A percentile compares a stretch with the other conserved stretches of the same genome.
Evolutionary conservation across 2,113 vertebrate species (phyloP).

Genomic region (Rhodinocichla rosea): DNA sequence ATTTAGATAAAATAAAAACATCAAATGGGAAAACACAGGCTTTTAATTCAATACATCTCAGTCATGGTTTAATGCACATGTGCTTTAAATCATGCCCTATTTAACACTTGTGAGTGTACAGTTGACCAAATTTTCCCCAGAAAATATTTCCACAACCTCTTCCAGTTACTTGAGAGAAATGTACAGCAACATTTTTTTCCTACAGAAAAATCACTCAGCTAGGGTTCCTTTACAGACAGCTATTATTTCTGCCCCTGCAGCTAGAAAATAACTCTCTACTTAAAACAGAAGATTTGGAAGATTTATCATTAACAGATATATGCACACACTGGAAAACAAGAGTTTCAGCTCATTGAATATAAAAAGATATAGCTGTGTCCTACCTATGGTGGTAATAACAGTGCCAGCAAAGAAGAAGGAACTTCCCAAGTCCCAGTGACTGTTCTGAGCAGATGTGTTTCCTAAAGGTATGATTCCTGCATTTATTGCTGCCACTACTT

Average conservation of each 20-base stretch:
- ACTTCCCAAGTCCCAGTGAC: conserved; percentile 98
- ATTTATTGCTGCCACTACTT: conserved; percentile 94
- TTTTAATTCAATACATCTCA: not conserved
- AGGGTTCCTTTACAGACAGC: not conserved
- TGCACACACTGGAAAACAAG: conserved; percentile 30
- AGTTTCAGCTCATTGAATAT: conserved; percentile 32
- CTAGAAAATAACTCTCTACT: not conserved
- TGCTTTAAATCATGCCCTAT: conserved; percentile 33
- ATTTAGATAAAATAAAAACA: not conserved
- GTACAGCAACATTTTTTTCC: not conserved
- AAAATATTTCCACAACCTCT: not conserved
- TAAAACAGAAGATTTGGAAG: not conserved
- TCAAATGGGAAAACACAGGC: not conserved
- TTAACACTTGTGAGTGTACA: conserved; percentile 30
- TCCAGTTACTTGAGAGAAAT: not conserved
- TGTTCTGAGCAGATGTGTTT: conserved; percentile 89
- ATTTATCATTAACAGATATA: not conserved
- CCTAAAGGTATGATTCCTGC: conserved; percentile 93
- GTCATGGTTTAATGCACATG: not conserved
- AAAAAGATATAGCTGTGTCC: conserved; percentile 71
- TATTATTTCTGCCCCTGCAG: not conserved
- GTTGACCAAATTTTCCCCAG: not conserved
- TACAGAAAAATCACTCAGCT: not conserved
- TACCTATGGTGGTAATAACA: conserved; percentile 99
- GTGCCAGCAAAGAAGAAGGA: conserved; percentile 99